These are phyloP conservation scores for Pristis pectinata DNA, from an alignment of 2,797 vertebrate genomes.

Conservation along the genomic window DNA sequence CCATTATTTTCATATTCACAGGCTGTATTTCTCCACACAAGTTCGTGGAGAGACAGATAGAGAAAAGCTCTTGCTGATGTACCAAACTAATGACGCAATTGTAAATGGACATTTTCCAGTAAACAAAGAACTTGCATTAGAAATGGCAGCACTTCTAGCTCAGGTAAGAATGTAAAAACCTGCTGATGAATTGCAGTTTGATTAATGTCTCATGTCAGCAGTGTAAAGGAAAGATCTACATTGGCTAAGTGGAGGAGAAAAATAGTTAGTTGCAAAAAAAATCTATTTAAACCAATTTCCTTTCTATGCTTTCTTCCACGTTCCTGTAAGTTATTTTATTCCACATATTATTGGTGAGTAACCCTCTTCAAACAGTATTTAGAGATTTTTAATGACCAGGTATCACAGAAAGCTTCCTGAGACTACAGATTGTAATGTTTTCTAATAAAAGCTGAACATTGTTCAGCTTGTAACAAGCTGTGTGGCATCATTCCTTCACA, in stretches of 20 bases:
- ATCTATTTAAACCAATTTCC: neutral
- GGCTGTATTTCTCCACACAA: constrained; percentile 85
- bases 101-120: constrained; percentile 85
- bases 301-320: neutral
- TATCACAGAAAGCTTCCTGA: neutral
- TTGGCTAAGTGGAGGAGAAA: neutral
- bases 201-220: neutral
- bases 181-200: neutral
- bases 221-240: neutral
- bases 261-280: neutral
- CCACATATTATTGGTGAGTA: neutral
- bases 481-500: neutral
- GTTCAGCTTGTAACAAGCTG: neutral
- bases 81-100: constrained; percentile 90
- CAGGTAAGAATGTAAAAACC: constrained; percentile 65
- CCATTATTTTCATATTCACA: constrained; percentile 48
- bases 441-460: neutral
- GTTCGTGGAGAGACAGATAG: constrained; percentile 84
- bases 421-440: neutral
- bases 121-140: constrained; percentile 91
- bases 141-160: constrained; percentile 87
- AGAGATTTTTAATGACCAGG: neutral
- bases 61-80: constrained; percentile 83
- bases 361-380: too few relatives aligned
- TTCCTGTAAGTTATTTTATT: neutral